Conservation (phyloP, 2,797 vertebrate genomes). For the Intellagama lesueurii region DNA sequence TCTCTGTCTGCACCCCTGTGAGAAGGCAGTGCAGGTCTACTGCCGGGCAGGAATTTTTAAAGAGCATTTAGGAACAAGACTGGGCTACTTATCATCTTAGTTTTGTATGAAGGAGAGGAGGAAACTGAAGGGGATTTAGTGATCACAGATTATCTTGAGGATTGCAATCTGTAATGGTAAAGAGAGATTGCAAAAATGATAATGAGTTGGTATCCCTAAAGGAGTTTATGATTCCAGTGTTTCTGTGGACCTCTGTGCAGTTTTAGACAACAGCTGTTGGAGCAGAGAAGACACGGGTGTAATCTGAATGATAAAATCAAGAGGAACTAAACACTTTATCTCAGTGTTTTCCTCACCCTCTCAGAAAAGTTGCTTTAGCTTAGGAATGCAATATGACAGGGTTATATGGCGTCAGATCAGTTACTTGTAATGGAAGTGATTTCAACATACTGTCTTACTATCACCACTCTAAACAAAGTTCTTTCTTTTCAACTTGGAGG, state of each 20-base stretch:
- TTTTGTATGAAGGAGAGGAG: background rate
- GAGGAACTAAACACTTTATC: too few relatives aligned
- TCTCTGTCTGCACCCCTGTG: background rate
- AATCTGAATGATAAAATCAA: background rate
- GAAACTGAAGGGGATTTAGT: background rate
- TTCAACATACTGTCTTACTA: background rate
- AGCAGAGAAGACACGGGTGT: background rate
- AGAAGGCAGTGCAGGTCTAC: background rate
- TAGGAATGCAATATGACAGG: background rate
- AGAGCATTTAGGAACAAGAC: background rate
- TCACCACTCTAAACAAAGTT: background rate
- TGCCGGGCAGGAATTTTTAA: too few relatives aligned
- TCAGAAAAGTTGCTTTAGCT: background rate
- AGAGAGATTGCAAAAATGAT: background rate
- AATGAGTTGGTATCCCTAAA: background rate
- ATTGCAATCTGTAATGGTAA: background rate
- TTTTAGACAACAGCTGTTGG: background rate
- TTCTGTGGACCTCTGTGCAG: background rate
- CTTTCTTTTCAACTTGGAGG: background rate
- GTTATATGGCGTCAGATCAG: background rate
- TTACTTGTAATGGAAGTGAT: background rate
- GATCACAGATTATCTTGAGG: background rate
- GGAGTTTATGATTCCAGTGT: background rate
- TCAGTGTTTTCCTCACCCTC: background rate
- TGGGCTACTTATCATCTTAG: background rate